A percentile compares a stretch with the other conserved stretches of the same genome.
Conservation (phyloP, 2,888 invertebrate genomes). For the Cosmorhoe ocellata region DNA sequence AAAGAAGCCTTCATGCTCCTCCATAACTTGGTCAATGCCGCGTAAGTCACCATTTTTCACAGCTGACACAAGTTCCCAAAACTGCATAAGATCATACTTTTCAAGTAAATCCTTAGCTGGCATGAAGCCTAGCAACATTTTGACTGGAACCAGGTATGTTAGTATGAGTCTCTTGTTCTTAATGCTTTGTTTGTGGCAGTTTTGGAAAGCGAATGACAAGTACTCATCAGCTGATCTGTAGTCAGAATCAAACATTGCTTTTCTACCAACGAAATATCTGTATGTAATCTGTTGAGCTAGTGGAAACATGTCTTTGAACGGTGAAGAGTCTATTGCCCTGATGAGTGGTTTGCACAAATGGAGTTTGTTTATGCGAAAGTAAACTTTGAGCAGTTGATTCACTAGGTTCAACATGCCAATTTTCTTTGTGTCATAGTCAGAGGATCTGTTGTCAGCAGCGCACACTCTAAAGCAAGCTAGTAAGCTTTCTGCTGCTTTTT, state of each 20-base stretch:
- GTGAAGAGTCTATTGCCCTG: constrained; percentile 96
- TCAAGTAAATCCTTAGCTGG: constrained; percentile 91
- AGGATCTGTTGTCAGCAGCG: constrained; percentile 95
- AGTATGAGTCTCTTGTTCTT: constrained; percentile 96
- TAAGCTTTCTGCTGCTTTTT: constrained; percentile 96
- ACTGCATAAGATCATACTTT: constrained; percentile 95
- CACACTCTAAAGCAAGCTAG: constrained; percentile 97
- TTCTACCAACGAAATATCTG: constrained; percentile 97
- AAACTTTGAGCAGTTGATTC: constrained; percentile 97
- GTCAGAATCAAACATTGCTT: constrained; percentile 99
- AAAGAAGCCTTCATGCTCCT: constrained; percentile 94
- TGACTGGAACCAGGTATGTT: constrained; percentile 97
- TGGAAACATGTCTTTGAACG: constrained; percentile 94
- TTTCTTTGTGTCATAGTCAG: constrained; percentile 95
- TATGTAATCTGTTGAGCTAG: constrained; percentile 97
- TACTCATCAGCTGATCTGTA: constrained; percentile 96
- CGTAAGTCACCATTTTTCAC: constrained; percentile 95
- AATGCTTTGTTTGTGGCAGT: constrained; percentile 90
- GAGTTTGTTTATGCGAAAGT: constrained; percentile 95
- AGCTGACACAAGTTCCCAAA: constrained; percentile 93
- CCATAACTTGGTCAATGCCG: constrained; percentile 91
- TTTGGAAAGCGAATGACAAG: constrained; percentile 95
- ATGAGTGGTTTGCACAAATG: constrained; percentile 97
- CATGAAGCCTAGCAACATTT: constrained; percentile 98
- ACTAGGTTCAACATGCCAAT: constrained; percentile 98